Conservation (phyloP, 1,140 invertebrate species). For the Littorina saxatilis region DNA sequence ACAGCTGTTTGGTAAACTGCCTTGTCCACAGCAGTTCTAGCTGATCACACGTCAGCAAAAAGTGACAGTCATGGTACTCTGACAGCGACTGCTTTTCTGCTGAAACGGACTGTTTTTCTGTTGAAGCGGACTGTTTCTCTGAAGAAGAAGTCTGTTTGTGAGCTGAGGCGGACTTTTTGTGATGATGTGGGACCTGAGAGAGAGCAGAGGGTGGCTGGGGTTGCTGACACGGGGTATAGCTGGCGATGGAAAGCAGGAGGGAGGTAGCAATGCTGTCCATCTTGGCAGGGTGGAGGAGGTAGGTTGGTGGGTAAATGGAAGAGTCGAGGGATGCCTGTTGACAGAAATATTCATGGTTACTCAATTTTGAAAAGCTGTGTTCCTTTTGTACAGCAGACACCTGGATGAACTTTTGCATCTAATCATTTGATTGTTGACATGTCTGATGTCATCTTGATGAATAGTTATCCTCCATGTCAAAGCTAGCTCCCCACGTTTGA, state of each 20-base stretch:
- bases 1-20: conserved; percentile 65
- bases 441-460: too few species aligned
- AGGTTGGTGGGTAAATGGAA: conserved; percentile 61
- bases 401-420: too few species aligned
- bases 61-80: conserved; percentile 47
- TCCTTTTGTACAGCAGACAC: neutral
- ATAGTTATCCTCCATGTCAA: too few species aligned
- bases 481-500: too few species aligned
- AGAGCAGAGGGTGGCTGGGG: too few species aligned
- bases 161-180: too few species aligned
- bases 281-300: conserved; percentile 44
- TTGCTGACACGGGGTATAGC: conserved; percentile 50
- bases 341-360: too few species aligned
- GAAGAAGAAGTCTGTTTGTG: neutral
- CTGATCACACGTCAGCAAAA: conserved; percentile 67
- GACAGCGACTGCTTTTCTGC: neutral
- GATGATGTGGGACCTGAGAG: too few species aligned
- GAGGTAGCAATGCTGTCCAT: conserved; percentile 54
- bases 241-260: conserved; percentile 56
- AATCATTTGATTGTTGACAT: too few species aligned
- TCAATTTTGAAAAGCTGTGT: neutral
- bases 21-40: conserved; percentile 64
- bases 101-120: too few species aligned
- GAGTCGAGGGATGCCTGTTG: conserved; percentile 26
- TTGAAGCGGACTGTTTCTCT: neutral